Evolutionary conservation across 1,140 invertebrate species (phyloP), one percentile per base, ranked within the genome.

Genomic region (Pollicipes pollicipes): DNA sequence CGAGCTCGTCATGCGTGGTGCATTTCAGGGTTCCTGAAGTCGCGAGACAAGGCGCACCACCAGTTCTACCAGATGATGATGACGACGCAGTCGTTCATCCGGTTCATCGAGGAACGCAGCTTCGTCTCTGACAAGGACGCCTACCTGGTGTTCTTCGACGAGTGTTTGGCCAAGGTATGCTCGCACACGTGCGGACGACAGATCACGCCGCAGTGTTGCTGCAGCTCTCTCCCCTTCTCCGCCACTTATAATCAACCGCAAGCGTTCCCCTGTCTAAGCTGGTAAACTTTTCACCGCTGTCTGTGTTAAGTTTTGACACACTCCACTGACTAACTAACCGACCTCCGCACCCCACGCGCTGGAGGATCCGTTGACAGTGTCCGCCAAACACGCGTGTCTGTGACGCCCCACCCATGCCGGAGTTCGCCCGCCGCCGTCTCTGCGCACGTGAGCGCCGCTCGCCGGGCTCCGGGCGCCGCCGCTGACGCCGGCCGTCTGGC

Each of bases 101-200:
- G 75, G 66, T 99, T 99, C 80, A 98, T 99, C 75, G 96, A 99
- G 82, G 97, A 99, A 81, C 85, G 96, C 58, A 97, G 94, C 76
- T 98, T 99, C 82, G 93, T 98, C 0, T 96, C 94, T 24, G 95
- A 98, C 76, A 93, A 93, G 79, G 94, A 98, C 82, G 85, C 86
- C 26, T 88, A 88, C 73, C 82, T 99, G 70, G 92, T 94, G 21
- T 99, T 99, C 82, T 99, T 99, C 78, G 97, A 99, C 80, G 95
- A 99, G 78, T 98, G 95, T 78, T 88, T 90, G 0, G 94, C 97
- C 80, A 87, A 85, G 78, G 83, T 86, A 73, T 73, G 75, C 76
- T 73, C 10, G 10, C 24, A 45, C 24, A 24, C 37, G 37, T 45
- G 37, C 10, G n/a, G n/a, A n/a, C n/a, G n/a, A n/a, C n/a, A n/a